These are phyloP conservation scores for Myodes glareolus DNA, from an alignment of 2,113 vertebrate genomes.

Conservation along the genomic window DNA sequence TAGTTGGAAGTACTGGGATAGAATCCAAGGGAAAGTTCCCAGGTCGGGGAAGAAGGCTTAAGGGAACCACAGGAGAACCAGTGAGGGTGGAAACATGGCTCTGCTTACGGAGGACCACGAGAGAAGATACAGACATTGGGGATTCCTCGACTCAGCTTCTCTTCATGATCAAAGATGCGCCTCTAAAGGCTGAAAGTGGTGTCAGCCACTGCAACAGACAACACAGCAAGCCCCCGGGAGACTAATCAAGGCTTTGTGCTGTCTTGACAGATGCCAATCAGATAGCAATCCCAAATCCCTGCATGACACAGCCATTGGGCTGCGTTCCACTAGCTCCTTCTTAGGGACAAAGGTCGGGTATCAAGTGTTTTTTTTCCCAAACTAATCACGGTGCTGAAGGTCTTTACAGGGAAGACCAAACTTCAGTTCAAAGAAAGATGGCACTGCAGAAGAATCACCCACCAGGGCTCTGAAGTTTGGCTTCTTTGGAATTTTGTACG, in stretches of 20 bases:
- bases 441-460: not conserved
- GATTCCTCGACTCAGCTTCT: not conserved
- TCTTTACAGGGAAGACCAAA: not conserved
- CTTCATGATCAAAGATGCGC: not conserved
- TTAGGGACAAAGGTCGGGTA: not conserved
- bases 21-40: not conserved
- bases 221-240: not conserved
- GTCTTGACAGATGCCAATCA: not conserved
- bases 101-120: not conserved
- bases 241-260: accelerated
- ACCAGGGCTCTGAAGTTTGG: not conserved
- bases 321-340: not conserved
- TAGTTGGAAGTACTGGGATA: not conserved
- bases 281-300: accelerated
- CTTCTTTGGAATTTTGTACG: not conserved
- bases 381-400: not conserved
- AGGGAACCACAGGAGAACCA: not conserved
- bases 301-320: not conserved
- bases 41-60: not conserved
- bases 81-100: not conserved
- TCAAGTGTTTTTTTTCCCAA: not conserved
- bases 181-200: not conserved
- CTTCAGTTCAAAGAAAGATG: not conserved
- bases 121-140: not conserved
- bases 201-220: not conserved